Conservation (phyloP, 1,140 invertebrate species). For the Drosophila tani region DNA sequence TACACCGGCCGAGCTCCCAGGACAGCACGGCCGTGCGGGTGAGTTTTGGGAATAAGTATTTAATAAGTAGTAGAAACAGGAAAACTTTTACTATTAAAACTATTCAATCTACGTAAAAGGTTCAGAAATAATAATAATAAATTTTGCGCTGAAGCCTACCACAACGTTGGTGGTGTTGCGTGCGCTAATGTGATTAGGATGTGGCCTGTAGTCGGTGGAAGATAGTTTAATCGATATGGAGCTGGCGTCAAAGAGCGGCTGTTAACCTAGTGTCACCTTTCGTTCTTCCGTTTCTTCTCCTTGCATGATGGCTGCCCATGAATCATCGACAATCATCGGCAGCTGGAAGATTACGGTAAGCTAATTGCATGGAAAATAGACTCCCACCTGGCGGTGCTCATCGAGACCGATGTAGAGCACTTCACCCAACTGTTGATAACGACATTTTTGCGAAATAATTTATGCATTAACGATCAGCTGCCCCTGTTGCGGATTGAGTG, state of each 20-base stretch:
- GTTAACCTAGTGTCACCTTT: slow-evolving; percentile 10
- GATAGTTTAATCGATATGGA: slow-evolving; percentile 41
- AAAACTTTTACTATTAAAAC: not conserved
- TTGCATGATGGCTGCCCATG: slow-evolving; percentile 22
- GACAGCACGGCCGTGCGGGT: slow-evolving; percentile 56
- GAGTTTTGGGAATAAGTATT: slow-evolving; percentile 20
- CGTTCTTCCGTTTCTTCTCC: slow-evolving; percentile 7
- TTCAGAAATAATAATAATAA: not conserved
- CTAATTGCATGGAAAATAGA: slow-evolving; percentile 88
- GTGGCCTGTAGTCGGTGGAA: not conserved
- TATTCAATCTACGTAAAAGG: slow-evolving; percentile 5
- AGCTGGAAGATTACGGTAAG: slow-evolving; percentile 89
- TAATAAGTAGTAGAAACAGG: not conserved
- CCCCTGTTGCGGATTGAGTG: slow-evolving; percentile 88
- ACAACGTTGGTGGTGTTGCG: slow-evolving; percentile 22
- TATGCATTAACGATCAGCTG: slow-evolving; percentile 88
- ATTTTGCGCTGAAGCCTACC: not conserved
- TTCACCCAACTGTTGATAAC: slow-evolving; percentile 87
- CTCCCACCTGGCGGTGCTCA: slow-evolving; percentile 87
- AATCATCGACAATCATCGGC: slow-evolving; percentile 6
- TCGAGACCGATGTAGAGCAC: slow-evolving; percentile 88
- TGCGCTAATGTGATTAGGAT: slow-evolving; percentile 44
- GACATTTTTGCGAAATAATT: slow-evolving; percentile 87
- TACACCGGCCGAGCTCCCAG: slow-evolving; percentile 7
- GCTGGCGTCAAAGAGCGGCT: slow-evolving; percentile 23